These are phyloP conservation scores for Cerastis rubricosa DNA, from an alignment of 2,888 invertebrate genomes.

Conservation along the genomic window DNA sequence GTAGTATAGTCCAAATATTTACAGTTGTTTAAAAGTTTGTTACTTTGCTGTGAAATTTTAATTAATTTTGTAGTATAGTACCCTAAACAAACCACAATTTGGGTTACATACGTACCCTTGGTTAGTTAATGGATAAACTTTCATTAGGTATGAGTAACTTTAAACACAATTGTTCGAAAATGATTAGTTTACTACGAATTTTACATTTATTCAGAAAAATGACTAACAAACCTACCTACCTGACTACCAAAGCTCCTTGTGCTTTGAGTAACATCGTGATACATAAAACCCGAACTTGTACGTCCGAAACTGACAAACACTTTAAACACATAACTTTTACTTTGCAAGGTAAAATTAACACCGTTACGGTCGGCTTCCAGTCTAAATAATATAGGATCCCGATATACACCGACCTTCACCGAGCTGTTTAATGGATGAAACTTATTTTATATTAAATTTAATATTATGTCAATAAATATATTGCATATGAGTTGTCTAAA, in stretches of 20 bases:
- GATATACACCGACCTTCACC: too few relatives aligned
- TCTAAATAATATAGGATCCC: too few relatives aligned
- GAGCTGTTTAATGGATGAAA: too few relatives aligned
- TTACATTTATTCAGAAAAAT: not conserved
- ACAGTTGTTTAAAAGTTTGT: not conserved
- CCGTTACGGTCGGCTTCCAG: not conserved
- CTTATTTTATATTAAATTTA: too few relatives aligned
- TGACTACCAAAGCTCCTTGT: too few relatives aligned
- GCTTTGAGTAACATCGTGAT: not conserved
- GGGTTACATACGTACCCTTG: not conserved
- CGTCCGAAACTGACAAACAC: constrained; percentile 19
- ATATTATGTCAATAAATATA: too few relatives aligned
- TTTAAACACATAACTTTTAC: constrained; percentile 34
- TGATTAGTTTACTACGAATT: not conserved
- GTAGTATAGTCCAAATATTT: constrained; percentile 7
- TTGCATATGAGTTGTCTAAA: too few relatives aligned
- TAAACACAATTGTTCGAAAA: not conserved
- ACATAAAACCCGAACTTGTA: constrained; percentile 17
- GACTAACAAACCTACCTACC: too few relatives aligned
- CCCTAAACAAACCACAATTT: constrained; percentile 17
- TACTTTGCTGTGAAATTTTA: constrained; percentile 10
- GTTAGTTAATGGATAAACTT: constrained; percentile 8
- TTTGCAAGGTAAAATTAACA: constrained; percentile 27
- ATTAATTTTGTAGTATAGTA: constrained; percentile 3
- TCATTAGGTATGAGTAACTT: not conserved